Percentiles rank a stretch among this genome's conserved stretches.
Evolutionary conservation across 2,888 invertebrate genomes (phyloP).

Genomic region (Cancer borealis): DNA sequence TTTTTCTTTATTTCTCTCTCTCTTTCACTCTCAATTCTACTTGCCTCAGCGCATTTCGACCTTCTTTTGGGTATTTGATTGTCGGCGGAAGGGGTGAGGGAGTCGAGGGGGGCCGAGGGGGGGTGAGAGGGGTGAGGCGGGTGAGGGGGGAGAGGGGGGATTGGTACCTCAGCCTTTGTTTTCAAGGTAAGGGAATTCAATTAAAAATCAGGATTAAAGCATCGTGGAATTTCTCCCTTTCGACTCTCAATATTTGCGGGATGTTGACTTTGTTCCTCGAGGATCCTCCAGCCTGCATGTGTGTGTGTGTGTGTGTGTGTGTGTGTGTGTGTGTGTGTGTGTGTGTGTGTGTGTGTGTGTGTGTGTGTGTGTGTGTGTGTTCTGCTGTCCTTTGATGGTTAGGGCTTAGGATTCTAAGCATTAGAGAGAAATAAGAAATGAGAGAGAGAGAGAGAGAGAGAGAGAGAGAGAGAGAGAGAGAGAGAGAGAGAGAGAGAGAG

Average conservation of each 20-base stretch:
- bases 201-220: not conserved
- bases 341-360: constrained; percentile 26
- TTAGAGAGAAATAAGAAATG: not conserved
- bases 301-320: not conserved
- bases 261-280: not conserved
- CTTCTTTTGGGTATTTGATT: not conserved
- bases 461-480: no score
- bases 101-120: not conserved
- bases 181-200: constrained; percentile 5
- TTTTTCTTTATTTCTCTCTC: no score
- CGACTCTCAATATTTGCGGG: not conserved
- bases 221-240: not conserved
- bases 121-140: not conserved
- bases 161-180: not conserved
- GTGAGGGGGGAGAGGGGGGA: not conserved
- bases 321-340: not conserved
- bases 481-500: not conserved
- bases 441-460: no score
- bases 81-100: not conserved
- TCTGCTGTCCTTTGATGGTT: not conserved
- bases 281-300: not conserved
- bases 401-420: no score
- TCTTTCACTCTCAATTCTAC: not conserved
- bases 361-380: not conserved
- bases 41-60: not conserved